These are phyloP conservation scores for Trilocha varians DNA, from an alignment of 2,888 invertebrate genomes.

Conservation along the genomic window DNA sequence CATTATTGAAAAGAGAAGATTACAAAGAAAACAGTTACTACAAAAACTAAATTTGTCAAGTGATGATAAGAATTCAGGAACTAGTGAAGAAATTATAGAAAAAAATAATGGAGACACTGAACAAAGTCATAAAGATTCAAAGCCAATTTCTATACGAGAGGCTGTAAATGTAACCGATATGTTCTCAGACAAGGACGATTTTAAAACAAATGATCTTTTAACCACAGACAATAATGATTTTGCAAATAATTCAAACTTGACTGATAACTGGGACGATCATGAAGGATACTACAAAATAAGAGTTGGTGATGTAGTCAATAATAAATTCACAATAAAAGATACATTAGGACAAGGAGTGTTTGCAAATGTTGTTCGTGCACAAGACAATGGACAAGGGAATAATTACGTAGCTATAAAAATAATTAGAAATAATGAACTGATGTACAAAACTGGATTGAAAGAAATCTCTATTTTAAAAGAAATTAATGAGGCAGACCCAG, in stretches of 20 bases:
- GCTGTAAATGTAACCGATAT: conserved; percentile 78
- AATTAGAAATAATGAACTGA: conserved; percentile 98
- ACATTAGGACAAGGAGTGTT: conserved; percentile 99
- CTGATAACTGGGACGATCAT: conserved; percentile 99
- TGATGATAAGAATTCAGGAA: conserved; percentile 14
- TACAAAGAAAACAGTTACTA: conserved; percentile 88
- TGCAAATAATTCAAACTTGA: conserved; percentile 87
- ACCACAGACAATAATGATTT: conserved; percentile 31
- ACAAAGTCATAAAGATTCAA: conserved; percentile 8
- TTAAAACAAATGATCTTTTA: conserved; percentile 74
- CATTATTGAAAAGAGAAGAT: conserved; percentile 90
- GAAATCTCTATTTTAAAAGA: conserved; percentile 94
- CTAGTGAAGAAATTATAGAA: conserved; percentile 10
- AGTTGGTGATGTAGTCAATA: conserved; percentile 88
- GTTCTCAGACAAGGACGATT: conserved; percentile 94
- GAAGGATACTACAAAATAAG: conserved; percentile 97
- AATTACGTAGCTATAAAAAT: conserved; percentile 98
- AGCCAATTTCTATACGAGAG: conserved; percentile 8
- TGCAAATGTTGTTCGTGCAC: conserved; percentile 95
- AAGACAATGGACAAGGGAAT: conserved; percentile 87
- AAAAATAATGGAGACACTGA: conserved; percentile 7
- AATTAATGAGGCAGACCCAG: conserved; percentile 95
- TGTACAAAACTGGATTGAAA: conserved; percentile 97
- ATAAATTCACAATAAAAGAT: conserved; percentile 93
- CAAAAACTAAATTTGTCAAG: conserved; percentile 54